These are phyloP conservation scores for Ganaspis sp. DNA, from an alignment of 1,140 invertebrate species.

Conservation along the genomic window DNA sequence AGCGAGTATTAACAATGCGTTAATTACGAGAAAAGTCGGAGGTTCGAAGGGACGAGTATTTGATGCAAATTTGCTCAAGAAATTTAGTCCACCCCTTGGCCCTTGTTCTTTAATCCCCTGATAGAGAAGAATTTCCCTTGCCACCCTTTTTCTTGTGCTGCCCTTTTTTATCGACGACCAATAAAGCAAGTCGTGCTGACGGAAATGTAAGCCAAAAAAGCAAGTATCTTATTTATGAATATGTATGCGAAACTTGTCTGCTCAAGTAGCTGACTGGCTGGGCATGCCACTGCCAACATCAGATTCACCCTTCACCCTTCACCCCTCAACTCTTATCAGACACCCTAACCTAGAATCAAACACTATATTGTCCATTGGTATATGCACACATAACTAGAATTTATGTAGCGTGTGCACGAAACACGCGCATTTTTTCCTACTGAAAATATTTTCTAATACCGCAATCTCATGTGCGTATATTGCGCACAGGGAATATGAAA, in stretches of 20 bases:
- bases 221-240: conserved; percentile 47
- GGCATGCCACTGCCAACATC: background rate
- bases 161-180: conserved; percentile 53
- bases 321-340: background rate
- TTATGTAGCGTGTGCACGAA: background rate
- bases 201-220: conserved; percentile 50
- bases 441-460: background rate
- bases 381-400: background rate
- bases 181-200: conserved; percentile 52
- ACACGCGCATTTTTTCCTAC: background rate
- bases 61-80: conserved; percentile 2
- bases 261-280: conserved; percentile 42
- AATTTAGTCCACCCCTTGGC: background rate
- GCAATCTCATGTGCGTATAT: background rate
- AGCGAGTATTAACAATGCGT: too few relatives aligned
- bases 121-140: background rate
- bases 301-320: background rate
- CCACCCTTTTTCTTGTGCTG: conserved; percentile 34
- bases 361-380: background rate
- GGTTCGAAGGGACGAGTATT: too few relatives aligned
- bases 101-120: background rate
- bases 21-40: too few relatives aligned
- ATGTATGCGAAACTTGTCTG: conserved; percentile 45
- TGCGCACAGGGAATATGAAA: background rate
- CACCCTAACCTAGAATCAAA: conserved; percentile 16